Base-by-base conservation (phyloP, 2,797 vertebrate species). In the Chelonia mydas region DNA sequence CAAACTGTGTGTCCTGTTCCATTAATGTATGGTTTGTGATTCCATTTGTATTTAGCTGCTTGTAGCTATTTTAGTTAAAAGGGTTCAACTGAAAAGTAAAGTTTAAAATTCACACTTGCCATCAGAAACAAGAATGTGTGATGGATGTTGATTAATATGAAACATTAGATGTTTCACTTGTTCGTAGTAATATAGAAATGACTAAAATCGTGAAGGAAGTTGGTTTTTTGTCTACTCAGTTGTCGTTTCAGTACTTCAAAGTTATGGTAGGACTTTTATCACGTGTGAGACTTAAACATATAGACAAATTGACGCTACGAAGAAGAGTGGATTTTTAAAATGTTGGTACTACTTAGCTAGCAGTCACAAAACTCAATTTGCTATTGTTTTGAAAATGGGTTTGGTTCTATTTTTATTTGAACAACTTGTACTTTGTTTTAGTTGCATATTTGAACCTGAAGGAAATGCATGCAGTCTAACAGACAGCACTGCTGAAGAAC, bases 401-500 rank as follows among this genome's bases (percentile, higher is more conserved):
- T 17, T 83, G 31, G 13, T 77, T 85, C 55, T 31, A 25, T 89
- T 61, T 77, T 76, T 77, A 82, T 65, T 59, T 83, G 27, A 28
- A 50, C 19, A 47, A 51, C 50, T 49, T 91, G 16, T 96, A 57
- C 33, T 97, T 80, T 89, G 90, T 95, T 95, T 28, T 88, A 99
- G 99, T 97, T 99, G 99, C 96, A 98, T 99, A 94, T 99, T 99
- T 97, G 99, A 99, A 97, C 99, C 99, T 0, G 99, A 99, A 97
- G 99, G 99, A 31, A 99, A 99, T 1, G 99, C 99, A 0, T 99
- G 99, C 98, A 99, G 99, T 97, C 96, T 99, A 97, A 99, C 99
- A 0, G 99, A 99, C 98, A 99, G 99, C 95, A 99, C 99, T 2
- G 99, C 99, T 1, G 99, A 99, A 97, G 99, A 99, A 93, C 99